Evolutionary conservation across 37 sponge, comb jelly and placozoan genomes (phyloP).

Genomic region (Bolinopsis microptera): DNA sequence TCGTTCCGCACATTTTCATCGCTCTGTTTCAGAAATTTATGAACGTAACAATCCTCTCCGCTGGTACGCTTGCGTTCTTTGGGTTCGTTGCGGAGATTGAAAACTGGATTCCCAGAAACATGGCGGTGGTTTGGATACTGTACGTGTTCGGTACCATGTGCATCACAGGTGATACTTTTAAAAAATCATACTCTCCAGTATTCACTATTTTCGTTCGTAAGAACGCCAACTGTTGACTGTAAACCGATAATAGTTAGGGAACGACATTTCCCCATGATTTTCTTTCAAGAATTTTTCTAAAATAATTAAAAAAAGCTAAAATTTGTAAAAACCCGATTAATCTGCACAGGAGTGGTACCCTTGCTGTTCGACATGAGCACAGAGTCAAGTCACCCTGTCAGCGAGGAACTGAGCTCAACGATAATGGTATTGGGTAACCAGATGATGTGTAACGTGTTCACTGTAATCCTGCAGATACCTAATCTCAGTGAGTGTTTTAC

Average conservation of each 20-base stretch:
- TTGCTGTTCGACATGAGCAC: constrained; percentile 56
- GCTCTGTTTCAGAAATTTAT: constrained; percentile 48
- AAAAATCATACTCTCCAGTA: too few species aligned
- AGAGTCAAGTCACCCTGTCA: constrained; percentile 63
- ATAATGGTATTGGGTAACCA: constrained; percentile 55
- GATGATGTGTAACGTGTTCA: constrained; percentile 31
- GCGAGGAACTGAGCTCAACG: constrained; percentile 54
- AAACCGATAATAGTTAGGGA: too few species aligned
- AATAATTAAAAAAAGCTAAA: too few species aligned
- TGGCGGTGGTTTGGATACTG: neutral
- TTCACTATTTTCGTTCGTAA: too few species aligned
- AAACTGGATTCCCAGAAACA: constrained; percentile 6
- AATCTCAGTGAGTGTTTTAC: neutral
- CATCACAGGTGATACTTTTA: constrained; percentile 34
- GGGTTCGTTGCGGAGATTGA: constrained; percentile 29
- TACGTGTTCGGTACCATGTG: constrained; percentile 15
- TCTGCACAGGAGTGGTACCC: constrained; percentile 42
- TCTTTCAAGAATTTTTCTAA: too few species aligned
- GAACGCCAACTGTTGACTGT: too few species aligned
- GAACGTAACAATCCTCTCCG: neutral
- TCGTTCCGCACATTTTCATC: too few species aligned
- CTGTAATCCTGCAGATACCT: constrained; percentile 9
- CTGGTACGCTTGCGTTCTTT: neutral
- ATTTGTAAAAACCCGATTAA: too few species aligned
- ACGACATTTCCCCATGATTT: too few species aligned